Evolutionary conservation across 2,113 vertebrate genomes (phyloP), one percentile per base, ranked within the genome.

Genomic region (Climacteris rufus): DNA sequence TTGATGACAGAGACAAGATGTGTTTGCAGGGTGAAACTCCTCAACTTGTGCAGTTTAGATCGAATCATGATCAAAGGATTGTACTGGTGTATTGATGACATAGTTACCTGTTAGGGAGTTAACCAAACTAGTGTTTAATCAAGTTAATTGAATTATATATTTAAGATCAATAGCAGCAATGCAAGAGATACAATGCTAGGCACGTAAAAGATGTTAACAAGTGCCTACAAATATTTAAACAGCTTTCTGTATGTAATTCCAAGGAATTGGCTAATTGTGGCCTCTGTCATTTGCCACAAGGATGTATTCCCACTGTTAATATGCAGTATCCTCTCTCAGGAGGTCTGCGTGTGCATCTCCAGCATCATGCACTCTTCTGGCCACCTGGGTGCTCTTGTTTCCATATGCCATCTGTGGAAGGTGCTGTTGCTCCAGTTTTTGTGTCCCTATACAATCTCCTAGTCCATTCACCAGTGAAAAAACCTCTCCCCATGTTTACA

Each of bases 181-280:
- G 0, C 13, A 78, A n/a, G 7, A 75, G 27, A 53, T 40, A 31
- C 0, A 0, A 22, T 24, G 39, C 12, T 19, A 54, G 4, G 12
- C 8, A 6, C 42, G 52, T 75, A 24, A 12, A 49, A 56, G 75
- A 65, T 9, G 6, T 57, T 84, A 81, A 13, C 40, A 53, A 84
- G 37, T 75, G 18, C n/a, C 28, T 56, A 20, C 28, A 53, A 53
- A 47, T 80, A 54, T 64, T 86, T 86, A 42, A 77, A 45, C 6
- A 66, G 25, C 11, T 21, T 70, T 78, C 23, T 79, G 2, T n/a
- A 31, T 53, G 33, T 33, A 27, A 42, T 77, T 90, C 33, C 23
- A 54, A 63, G 30, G 39, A 64, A 14, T 27, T 69, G 13, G 78
- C 13, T 49, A 13, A 28, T 50, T 66, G 25, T 21, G 7, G 18